Base-by-base conservation (phyloP, 2,113 vertebrate species). In the Ptilorrhoa leucosticta region DNA sequence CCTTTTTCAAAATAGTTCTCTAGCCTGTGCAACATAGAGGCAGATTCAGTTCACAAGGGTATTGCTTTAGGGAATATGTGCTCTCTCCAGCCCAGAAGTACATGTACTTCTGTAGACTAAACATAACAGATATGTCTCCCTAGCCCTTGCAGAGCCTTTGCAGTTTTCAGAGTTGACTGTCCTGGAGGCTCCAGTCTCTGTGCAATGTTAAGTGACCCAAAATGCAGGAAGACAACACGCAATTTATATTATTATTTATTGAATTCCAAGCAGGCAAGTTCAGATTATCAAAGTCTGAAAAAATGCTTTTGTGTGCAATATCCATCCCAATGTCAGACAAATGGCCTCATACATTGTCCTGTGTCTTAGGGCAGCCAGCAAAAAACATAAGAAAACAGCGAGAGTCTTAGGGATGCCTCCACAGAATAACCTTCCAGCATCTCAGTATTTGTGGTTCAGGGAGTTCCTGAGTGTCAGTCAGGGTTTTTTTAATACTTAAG, bases 201-300 rank as follows among this genome's bases (percentile, higher is more conserved):
- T 73, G 37, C 30, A 57, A 27, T 70, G 35, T 63, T 88, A 73
- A 72, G 19, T 80, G 70, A 94, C 22, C 42, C 33, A 77, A 95
- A 87, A 80, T 57, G 40, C 50, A 64, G 15, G 53, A 81, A 69
- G 76, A 48, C 30, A 80, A 54, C 53, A 44, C 79, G 31, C 44
- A 73, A 86, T 88, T 83, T 86, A 3, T 92, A 47, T 92, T 69
- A 76, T 94, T 90, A 93, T 93, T 97, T 96, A 80, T 65, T 90
- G 88, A 66, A 90, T 80, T 69, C 58, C 76, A 92, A 64, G n/a
- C 47, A 63, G 58, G 30, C 35, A 66, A 94, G 71, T 95, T 87
- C 5, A 7, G 40, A 66, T 72, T 92, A 57, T 80, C 44, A 92
- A 93, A 83, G 58, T 47, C 75, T 70, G 33, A 69, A 90, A 94